Base-by-base conservation (phyloP, 2,888 invertebrate species). In the Antheraea yamamai region DNA sequence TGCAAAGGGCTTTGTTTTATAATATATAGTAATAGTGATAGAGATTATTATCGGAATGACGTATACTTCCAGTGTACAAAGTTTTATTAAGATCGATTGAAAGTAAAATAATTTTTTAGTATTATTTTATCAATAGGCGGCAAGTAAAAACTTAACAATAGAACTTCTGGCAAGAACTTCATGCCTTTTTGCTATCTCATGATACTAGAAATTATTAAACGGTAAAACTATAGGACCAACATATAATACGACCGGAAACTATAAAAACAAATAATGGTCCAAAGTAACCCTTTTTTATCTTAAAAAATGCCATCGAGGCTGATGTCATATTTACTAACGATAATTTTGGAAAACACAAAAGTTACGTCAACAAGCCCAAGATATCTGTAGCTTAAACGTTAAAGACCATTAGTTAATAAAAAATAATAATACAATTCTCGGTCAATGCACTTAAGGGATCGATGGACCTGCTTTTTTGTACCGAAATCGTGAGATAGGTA, bases 401-500 rank as follows among this genome's bases (percentile, higher is more conserved):
- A 70, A 39, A 8, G 39, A 70, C 10, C 70, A 70, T 70, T 73
- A 73, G 73, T 61, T 55, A 73, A 52, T 55, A 23, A 52, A 23
- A 52, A 55, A 73, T 4, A 73, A 23, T 23, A 73, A 73, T 55
- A 61, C 64, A 20, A 61, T n/a, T 7, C 30, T 58, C 73, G 39
- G 73, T 73, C 73, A 73, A 73, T 39, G 73, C 26, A 30, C 73
- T 73, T 47, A 58, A 73, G 61, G 73, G 73, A 61, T 73, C 61
- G 18, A 39, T 18, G 39, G 55, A 61, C 35, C 16, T 61, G 61
- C 61, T 16, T 73, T 70, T 70, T 70, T 70, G 70, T 70, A 70
- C 20, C 70, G 70, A 70, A 70, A 39, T 39, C 70, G 39, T 39
- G 39, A 70, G 70, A 70, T 70, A 70, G 70, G 39, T 70, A 70